Conservation (phyloP, 1,140 invertebrate species). For the Apocrypta bakeri region DNA sequence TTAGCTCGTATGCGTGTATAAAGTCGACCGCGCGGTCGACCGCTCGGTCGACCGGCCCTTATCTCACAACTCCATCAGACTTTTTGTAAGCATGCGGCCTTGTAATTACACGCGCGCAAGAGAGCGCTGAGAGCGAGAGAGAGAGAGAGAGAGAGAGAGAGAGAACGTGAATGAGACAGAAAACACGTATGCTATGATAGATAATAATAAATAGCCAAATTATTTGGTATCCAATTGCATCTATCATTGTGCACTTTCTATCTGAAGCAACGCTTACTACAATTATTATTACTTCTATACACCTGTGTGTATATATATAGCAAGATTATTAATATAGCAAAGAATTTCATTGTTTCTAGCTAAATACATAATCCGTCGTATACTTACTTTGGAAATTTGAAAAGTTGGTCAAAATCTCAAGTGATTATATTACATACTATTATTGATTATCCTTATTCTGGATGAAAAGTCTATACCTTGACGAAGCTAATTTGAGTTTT, state of each 20-base stretch:
- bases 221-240: constrained; percentile 30
- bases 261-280: not conserved
- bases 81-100: constrained; percentile 39
- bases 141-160: no score
- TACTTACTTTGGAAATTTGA: no score
- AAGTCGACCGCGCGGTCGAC: constrained; percentile 20
- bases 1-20: not conserved
- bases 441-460: no score
- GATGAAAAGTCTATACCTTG: no score
- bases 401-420: no score
- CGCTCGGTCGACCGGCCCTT: constrained; percentile 11
- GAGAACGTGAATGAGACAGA: no score
- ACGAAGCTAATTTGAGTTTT: no score
- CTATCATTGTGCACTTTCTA: not conserved
- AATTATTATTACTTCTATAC: not conserved
- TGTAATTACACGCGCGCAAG: constrained; percentile 25
- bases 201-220: constrained; percentile 37
- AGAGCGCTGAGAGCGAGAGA: no score
- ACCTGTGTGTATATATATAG: not conserved
- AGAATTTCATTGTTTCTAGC: no score
- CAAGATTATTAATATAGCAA: no score
- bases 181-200: not conserved
- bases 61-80: constrained; percentile 31
- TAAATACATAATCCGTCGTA: no score
- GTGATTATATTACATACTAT: no score